Percentiles rank a stretch among this genome's conserved stretches.
Conservation (phyloP, 2,797 vertebrate genomes). For the Pseudochirops cupreus region DNA sequence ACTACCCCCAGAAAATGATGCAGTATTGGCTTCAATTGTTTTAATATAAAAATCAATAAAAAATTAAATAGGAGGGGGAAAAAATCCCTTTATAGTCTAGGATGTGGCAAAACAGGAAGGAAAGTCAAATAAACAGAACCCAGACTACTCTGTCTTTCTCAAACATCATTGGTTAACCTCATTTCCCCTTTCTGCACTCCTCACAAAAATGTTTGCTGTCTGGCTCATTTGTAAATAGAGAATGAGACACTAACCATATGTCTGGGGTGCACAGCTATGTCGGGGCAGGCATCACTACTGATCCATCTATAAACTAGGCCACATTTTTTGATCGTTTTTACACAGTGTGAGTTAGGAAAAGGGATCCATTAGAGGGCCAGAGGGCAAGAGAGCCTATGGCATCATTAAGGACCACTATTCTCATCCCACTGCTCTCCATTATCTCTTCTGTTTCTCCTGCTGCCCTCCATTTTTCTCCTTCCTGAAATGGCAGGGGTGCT, state of each 20-base stretch:
- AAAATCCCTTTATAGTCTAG: conserved; percentile 51
- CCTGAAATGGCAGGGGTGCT: conserved; percentile 75
- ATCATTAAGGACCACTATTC: conserved; percentile 71
- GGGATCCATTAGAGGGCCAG: conserved; percentile 37
- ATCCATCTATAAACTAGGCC: conserved; percentile 61
- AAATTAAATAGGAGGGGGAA: conserved; percentile 44
- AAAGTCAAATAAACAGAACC: conserved; percentile 46
- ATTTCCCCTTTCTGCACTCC: conserved; percentile 55
- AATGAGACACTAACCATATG: conserved; percentile 61
- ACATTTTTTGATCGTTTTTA: conserved; percentile 42
- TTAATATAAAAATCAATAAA: conserved; percentile 72
- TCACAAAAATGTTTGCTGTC: conserved; percentile 44
- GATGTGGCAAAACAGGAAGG: conserved; percentile 57
- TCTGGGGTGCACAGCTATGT: not conserved
- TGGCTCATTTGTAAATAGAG: conserved; percentile 66
- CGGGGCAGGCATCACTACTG: not conserved
- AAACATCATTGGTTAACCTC: conserved; percentile 22
- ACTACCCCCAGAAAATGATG: conserved; percentile 65
- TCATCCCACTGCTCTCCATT: conserved; percentile 59
- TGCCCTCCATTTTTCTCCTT: conserved; percentile 76
- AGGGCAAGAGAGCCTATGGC: not conserved
- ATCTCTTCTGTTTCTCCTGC: conserved; percentile 74
- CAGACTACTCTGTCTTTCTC: conserved; percentile 63
- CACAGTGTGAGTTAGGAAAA: conserved; percentile 51
- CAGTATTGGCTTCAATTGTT: conserved; percentile 53